phyloP scores from a whole-genome alignment of 2,113 vertebrate species.

The Haemorhous mexicanus region DNA sequence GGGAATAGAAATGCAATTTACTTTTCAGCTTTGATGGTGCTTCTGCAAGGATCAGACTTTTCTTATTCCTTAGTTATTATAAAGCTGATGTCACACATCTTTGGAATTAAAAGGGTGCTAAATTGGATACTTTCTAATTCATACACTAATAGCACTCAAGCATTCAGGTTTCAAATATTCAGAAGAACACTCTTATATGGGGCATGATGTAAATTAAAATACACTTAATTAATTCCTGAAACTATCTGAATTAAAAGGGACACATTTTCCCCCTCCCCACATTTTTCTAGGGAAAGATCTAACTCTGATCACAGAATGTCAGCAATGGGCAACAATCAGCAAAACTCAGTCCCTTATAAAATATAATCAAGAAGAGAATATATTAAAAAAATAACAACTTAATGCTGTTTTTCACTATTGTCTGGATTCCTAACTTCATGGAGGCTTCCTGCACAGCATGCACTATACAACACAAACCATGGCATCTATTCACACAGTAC shows the following conservation, averaged over 20 bases:
- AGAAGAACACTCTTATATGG: background rate
- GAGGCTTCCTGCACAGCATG: background rate
- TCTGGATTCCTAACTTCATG: background rate
- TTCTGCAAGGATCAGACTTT: background rate
- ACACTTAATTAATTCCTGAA: background rate
- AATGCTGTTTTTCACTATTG: background rate
- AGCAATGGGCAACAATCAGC: background rate
- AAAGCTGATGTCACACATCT: background rate
- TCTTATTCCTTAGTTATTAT: background rate
- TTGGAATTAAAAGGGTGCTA: background rate
- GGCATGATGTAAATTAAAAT: background rate
- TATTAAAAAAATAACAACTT: background rate
- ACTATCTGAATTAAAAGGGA: background rate
- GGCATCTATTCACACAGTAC: background rate
- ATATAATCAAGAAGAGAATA: background rate
- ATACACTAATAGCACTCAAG: background rate
- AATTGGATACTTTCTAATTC: background rate
- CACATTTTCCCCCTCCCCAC: fast-evolving
- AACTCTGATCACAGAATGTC: background rate
- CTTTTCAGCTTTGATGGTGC: background rate
- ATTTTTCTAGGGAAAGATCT: background rate
- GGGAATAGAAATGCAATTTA: background rate
- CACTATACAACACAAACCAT: background rate
- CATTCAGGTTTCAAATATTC: background rate
- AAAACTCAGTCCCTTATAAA: background rate